A percentile compares a stretch with the other conserved stretches of the same genome.
These are phyloP conservation scores for Margaritifera margaritifera DNA, from an alignment of 2,888 invertebrate genomes.

Conservation along the genomic window DNA sequence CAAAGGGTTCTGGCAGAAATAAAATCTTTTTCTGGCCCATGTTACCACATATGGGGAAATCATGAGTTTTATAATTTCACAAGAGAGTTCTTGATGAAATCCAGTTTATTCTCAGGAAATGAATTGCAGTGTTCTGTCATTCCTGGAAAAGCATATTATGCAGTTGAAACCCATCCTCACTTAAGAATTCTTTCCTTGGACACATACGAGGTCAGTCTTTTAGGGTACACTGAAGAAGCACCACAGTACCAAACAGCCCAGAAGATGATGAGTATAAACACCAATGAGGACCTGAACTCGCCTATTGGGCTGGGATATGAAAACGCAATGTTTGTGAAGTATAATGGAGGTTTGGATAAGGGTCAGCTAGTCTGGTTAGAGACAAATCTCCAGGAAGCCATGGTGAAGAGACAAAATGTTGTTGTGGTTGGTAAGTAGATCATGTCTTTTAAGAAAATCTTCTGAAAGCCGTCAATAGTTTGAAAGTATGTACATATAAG, in stretches of 20 bases:
- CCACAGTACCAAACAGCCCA: constrained; percentile 54
- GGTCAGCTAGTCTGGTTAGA: constrained; percentile 70
- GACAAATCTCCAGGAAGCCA: constrained; percentile 57
- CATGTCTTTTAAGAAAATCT: too few relatives aligned
- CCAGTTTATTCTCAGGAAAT: constrained; percentile 43
- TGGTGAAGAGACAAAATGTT: constrained; percentile 62
- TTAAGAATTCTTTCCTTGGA: constrained; percentile 68
- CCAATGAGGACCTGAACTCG: constrained; percentile 64
- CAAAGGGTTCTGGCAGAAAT: constrained; percentile 58
- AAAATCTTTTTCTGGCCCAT: constrained; percentile 33
- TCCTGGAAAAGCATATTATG: constrained; percentile 59
- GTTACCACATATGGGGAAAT: constrained; percentile 71
- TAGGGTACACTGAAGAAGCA: constrained; percentile 55
- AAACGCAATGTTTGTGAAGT: constrained; percentile 63
- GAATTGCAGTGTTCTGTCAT: constrained; percentile 18
- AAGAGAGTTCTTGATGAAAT: constrained; percentile 51
- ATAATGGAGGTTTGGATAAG: constrained; percentile 71
- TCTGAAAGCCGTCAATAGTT: too few relatives aligned
- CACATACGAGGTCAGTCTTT: constrained; percentile 69
- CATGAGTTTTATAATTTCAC: constrained; percentile 73
- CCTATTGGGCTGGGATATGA: constrained; percentile 56
- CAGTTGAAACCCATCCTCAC: constrained; percentile 53
- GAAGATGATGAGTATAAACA: constrained; percentile 57
- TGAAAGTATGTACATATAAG: too few relatives aligned
- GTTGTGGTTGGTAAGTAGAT: constrained; percentile 66